Base-by-base conservation (phyloP, 1,140 invertebrate species). In the Camponotus floridanus region DNA sequence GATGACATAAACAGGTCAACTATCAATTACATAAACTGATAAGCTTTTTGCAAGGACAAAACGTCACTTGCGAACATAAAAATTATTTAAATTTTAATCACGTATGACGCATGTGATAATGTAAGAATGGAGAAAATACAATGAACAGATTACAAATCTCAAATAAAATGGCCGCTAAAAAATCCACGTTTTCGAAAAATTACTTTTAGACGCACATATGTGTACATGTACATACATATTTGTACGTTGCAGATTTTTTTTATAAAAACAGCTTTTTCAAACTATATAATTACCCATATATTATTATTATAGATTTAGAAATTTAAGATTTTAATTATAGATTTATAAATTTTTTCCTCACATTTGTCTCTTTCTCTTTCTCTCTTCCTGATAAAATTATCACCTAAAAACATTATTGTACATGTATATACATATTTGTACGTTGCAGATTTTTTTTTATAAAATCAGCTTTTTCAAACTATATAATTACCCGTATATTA, bases 11-110 rank as follows among this genome's bases (percentile, higher is more conserved):
- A 39, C 21, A 67, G 45, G 33, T 80, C 64, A 4, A 81, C 21
- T 7, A 70, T 57, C 5, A n/a, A 68, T 80, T 80, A 11, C 11
- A 5, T 79, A 80, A 81, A 18, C 21, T 71, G 78, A 81, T 81
- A 71, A 81, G 11, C 15, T 33, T 42, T n/a, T 9, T 51, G 11
- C 26, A n/a, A 39, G 21, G 13, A 42, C 26, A 42, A 51, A 26
- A 42, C 1, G 21, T 80, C 33, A 7, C 3, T 51, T 51, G 65
- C n/a, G 11, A 45, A 62, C 15, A 3, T 21, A 9, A 70, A 57
- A 71, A 31, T 71, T 2, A 26, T 39, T 18, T 39, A 39, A 36
- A 39, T 15, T 51, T 64, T 57, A 55, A 79, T 36, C 42, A 36
- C 8, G 48, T 51, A 51, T 51, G 13, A 36, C 8, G 48, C 18